Evolutionary conservation across 30 jellyfish, hydroid and myxozoan species (phyloP).

Genomic region (Cassiopea xamachana): DNA sequence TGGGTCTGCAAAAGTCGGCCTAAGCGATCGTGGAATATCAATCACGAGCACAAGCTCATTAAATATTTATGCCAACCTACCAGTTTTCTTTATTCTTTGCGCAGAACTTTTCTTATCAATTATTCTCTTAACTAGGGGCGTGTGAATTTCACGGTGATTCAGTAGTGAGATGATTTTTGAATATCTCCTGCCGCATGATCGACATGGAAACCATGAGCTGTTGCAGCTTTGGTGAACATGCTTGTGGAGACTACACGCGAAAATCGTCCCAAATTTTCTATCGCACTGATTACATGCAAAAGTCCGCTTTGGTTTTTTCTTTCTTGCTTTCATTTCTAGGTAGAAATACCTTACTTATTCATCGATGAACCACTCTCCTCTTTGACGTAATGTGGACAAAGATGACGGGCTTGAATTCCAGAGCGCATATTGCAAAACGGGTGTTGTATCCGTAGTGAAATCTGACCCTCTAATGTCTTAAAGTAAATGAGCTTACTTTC

Average conservation of each 20-base stretch:
- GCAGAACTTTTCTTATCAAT: not conserved
- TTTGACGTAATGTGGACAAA: not conserved
- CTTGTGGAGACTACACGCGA: constrained; percentile 31
- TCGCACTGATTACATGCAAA: constrained; percentile 23
- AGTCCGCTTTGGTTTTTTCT: not conserved
- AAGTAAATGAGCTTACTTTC: no score
- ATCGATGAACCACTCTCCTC: not conserved
- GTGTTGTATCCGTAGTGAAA: not conserved
- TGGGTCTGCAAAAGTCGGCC: not conserved
- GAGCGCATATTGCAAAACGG: not conserved
- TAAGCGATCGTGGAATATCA: not conserved
- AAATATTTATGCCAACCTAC: constrained; percentile 15
- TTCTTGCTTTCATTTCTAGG: not conserved
- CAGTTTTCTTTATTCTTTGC: not conserved
- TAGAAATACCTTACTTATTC: not conserved
- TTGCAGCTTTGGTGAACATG: constrained; percentile 59
- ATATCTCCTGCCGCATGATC: constrained; percentile 44
- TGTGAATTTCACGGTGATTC: constrained; percentile 52
- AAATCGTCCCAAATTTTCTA: constrained; percentile 20
- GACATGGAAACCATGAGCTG: constrained; percentile 66
- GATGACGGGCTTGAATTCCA: not conserved
- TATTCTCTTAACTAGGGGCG: constrained; percentile 37
- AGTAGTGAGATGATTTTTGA: constrained; percentile 21
- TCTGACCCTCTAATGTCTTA: no score
- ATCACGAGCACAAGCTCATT: not conserved